Conservation (phyloP, 2,888 invertebrate species). For the Brachycybe producta region DNA sequence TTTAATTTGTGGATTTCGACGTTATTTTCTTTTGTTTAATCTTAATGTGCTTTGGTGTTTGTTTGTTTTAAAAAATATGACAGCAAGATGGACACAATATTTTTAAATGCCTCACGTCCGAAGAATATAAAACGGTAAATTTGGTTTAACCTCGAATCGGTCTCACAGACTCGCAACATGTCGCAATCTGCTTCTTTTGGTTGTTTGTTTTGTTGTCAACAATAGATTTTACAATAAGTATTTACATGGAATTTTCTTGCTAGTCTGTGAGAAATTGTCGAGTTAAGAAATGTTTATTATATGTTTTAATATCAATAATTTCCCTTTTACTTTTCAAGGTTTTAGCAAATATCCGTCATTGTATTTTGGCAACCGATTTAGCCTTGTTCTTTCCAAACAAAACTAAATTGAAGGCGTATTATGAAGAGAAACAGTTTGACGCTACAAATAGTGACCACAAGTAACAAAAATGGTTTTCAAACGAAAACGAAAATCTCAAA, state of each 20-base stretch:
- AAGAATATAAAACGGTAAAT: slow-evolving; percentile 51
- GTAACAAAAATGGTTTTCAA: slow-evolving; percentile 27
- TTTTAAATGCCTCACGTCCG: slow-evolving; percentile 53
- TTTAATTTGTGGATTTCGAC: no score
- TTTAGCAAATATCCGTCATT: slow-evolving; percentile 58
- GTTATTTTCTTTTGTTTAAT: background rate
- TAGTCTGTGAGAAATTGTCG: no score
- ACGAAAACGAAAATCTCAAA: background rate
- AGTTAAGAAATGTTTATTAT: no score
- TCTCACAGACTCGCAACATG: no score
- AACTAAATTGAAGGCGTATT: slow-evolving; percentile 44
- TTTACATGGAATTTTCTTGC: no score
- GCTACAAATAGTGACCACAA: slow-evolving; percentile 54
- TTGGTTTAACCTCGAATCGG: no score
- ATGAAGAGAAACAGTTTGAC: slow-evolving; percentile 44
- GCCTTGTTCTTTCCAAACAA: slow-evolving; percentile 68
- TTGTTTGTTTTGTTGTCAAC: no score
- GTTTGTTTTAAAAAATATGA: slow-evolving; percentile 21
- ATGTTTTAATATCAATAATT: no score
- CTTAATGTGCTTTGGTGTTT: background rate
- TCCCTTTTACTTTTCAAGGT: slow-evolving; percentile 46
- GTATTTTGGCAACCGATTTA: slow-evolving; percentile 72
- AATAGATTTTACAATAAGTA: no score
- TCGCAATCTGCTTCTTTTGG: no score
- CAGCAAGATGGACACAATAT: slow-evolving; percentile 72